These are phyloP conservation scores for Microplitis mediator DNA, from an alignment of 1,140 invertebrate species.

Conservation along the genomic window DNA sequence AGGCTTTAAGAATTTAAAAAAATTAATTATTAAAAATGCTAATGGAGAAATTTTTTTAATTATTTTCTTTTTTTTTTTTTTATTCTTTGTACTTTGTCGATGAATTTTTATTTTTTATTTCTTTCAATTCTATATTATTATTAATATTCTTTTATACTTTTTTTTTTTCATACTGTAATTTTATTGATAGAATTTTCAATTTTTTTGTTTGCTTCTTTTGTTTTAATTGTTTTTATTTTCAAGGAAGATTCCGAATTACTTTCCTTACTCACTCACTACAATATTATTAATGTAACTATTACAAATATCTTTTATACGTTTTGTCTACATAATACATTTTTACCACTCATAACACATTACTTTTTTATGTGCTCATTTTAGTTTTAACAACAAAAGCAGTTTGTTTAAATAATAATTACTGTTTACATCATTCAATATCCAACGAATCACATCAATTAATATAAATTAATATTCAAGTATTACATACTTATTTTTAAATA, in stretches of 20 bases:
- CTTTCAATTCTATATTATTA: conserved; percentile 9
- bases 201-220: too few species aligned
- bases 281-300: not conserved
- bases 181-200: not conserved
- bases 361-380: not conserved
- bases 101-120: conserved; percentile 12
- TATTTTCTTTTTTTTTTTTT: conserved; percentile 14
- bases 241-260: not conserved
- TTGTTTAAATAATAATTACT: not conserved
- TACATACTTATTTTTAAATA: not conserved
- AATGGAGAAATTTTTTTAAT: conserved; percentile 4
- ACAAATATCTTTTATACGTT: not conserved
- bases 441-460: not conserved
- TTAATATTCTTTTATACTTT: not conserved
- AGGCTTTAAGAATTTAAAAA: not conserved
- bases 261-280: conserved; percentile 18
- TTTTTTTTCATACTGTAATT: not conserved
- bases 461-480: not conserved
- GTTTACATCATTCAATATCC: not conserved
- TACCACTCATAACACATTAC: conserved; percentile 1
- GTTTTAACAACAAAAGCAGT: not conserved
- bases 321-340: not conserved
- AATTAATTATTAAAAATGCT: conserved; percentile 5
- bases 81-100: conserved; percentile 29
- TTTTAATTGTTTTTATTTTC: not conserved